Evolutionary conservation across 1,140 invertebrate genomes (phyloP), one percentile per base, ranked within the genome.

Genomic region (Ips nitidus): DNA sequence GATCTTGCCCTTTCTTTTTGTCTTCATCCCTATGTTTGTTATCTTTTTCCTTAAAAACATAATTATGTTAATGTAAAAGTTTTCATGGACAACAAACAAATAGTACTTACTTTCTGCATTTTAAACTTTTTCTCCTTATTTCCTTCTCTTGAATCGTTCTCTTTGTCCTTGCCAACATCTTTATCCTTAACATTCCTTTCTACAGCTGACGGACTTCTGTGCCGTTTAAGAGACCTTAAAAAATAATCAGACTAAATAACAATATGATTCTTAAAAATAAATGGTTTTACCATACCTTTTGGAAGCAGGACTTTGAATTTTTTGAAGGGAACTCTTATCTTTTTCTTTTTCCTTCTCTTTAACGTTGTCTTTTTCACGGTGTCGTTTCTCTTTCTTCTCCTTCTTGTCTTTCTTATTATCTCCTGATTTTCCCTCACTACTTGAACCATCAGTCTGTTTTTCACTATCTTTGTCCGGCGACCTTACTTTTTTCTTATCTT

Each of bases 381-480:
- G n/a, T n/a, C n/a, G n/a, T n/a, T n/a, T 64, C n/a, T 69, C 71
- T 52, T 69, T 72, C 41, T 71, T 72, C 8, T 72, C 73, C 41
- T 71, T 71, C 56, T 86, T 88, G 8, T 83, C 76, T 74, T 84
- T 85, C 70, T 87, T 86, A 2, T 85, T 81, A 75, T 84, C 84
- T 74, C 83, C 84, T 2, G 84, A 84, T 73, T 86, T 88, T 63
- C 86, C 85, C 41, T 70, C 69, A 41, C 22, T 52, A 60, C 43
- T 68, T 45, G 42, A 56, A 69, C n/a, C 59, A 43, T 70, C 67
- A 62, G 59, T 89, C 86, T 62, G 87, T 85, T 2, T 76, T 73
- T 75, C 78, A 81, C 66, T 88, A 86, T 22, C 84, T 80, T 77
- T 65, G 38, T n/a, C 84, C n/a, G n/a, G n/a, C n/a, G n/a, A n/a